Evolutionary conservation across 2,888 invertebrate genomes (phyloP), one percentile per base, ranked within the genome.

Genomic region (Eupithecia abbreviata): DNA sequence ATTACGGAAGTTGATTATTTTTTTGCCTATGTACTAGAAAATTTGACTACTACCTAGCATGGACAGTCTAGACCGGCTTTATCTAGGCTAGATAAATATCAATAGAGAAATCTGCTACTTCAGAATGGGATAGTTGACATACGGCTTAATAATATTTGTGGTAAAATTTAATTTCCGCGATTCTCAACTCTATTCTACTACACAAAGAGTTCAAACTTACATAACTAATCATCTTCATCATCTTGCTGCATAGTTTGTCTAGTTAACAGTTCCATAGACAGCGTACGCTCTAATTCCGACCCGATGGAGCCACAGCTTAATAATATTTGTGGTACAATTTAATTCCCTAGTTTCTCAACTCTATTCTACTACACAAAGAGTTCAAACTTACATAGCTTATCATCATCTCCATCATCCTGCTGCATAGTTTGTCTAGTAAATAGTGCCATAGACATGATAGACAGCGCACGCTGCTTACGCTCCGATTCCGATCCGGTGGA

Each of bases 231-330:
- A 43, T 75, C 78, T 30, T 74, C 30, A 30, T 66, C 41, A 42
- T 66, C 77, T 70, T 74, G 90, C 71, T 92, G 93, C 89, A 94
- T 94, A 0, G 98, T 98, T 80, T 97, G 97, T 80, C 96, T 96
- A 79, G 96, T n/a, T n/a, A n/a, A n/a, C n/a, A 99, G 95, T 78
- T 98, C 98, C 86, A 97, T 94, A 0, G 98, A 99, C 6, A 99
- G 95, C 0, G 97, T 96, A 85, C 98, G 30, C n/a, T n/a, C n/a
- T n/a, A n/a, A n/a, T n/a, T n/a, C n/a, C n/a, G n/a, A n/a, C n/a
- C n/a, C n/a, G n/a, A n/a, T n/a, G n/a, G n/a, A n/a, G n/a, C n/a
- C n/a, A n/a, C n/a, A n/a, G n/a, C n/a, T n/a, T n/a, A n/a, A n/a
- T n/a, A n/a, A n/a, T 51, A 15, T 5, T 51, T 51, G 18, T 18